Evolutionary conservation across 2,113 vertebrate genomes (phyloP).

Genomic region (Pao palembangensis): DNA sequence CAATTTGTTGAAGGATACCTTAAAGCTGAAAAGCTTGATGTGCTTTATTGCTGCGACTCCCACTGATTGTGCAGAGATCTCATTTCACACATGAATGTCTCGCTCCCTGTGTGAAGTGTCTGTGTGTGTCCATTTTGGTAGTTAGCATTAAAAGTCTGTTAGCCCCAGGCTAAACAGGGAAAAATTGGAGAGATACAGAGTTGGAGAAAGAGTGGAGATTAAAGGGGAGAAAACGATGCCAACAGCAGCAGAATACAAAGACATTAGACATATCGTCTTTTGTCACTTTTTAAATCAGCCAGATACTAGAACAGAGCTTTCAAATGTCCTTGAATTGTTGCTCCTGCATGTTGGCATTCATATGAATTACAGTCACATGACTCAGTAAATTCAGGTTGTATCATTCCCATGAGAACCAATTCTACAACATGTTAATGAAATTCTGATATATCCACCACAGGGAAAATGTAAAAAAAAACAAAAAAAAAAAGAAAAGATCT

Average conservation of each 20-base stretch:
- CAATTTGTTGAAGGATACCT: constrained; percentile 58
- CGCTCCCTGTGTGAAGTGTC: constrained; percentile 35
- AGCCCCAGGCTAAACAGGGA: constrained; percentile 56
- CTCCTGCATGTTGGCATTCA: too few relatives aligned
- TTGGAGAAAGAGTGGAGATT: constrained; percentile 16
- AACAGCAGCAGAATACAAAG: background rate
- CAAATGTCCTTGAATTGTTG: background rate
- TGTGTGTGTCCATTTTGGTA: constrained; percentile 42
- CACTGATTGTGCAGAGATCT: constrained; percentile 66
- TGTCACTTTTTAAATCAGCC: background rate
- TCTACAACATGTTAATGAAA: background rate
- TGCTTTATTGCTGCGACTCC: constrained; percentile 63
- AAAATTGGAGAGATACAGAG: constrained; percentile 14
- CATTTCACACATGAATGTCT: constrained; percentile 74
- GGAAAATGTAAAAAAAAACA: too few relatives aligned
- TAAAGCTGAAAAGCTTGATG: constrained; percentile 52
- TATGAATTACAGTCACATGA: too few relatives aligned
- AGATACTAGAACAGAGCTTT: background rate
- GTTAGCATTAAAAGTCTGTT: constrained; percentile 67
- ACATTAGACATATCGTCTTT: background rate
- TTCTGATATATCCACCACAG: background rate
- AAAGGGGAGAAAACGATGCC: constrained; percentile 1
- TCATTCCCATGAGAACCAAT: background rate
- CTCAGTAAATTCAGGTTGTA: background rate
- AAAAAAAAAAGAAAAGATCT: background rate